These are phyloP conservation scores for Mastomys natalensis DNA, from an alignment of 2,113 vertebrate genomes.

Conservation along the genomic window DNA sequence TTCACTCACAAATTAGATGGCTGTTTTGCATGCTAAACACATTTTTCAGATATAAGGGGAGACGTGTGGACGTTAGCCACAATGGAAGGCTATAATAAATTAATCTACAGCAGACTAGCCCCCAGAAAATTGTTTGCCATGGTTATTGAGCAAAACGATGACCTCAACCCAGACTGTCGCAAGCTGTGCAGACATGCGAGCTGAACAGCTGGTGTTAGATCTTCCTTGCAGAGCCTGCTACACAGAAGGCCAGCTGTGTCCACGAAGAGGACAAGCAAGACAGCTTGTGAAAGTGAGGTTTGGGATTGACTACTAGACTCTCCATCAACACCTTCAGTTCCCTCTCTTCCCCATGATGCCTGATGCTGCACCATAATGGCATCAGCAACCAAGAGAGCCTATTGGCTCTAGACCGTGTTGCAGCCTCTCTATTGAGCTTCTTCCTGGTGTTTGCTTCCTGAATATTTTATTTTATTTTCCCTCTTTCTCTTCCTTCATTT, in stretches of 20 bases:
- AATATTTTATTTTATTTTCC: not conserved
- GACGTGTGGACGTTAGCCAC: not conserved
- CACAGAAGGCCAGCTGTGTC: not conserved
- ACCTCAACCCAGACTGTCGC: not conserved
- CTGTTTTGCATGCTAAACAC: not conserved
- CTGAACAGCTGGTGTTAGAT: not conserved
- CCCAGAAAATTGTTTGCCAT: not conserved
- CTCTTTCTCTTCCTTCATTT: not conserved
- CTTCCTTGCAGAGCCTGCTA: not conserved
- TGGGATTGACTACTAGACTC: not conserved
- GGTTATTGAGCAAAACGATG: constrained; percentile 3
- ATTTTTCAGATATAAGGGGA: not conserved
- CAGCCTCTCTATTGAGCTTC: not conserved
- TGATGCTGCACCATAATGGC: too few species aligned
- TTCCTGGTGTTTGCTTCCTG: not conserved
- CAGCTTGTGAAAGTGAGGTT: not conserved
- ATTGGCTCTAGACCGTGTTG: not conserved
- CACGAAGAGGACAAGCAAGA: not conserved
- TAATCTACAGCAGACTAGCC: not conserved
- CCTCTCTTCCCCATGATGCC: not conserved
- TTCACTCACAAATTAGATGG: not conserved
- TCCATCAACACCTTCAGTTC: not conserved
- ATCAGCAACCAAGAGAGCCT: too few species aligned
- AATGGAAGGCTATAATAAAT: constrained; percentile 23
- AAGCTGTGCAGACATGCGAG: not conserved